Base-by-base conservation (phyloP, 1,140 invertebrate genomes). In the Drosophila dunni region DNA sequence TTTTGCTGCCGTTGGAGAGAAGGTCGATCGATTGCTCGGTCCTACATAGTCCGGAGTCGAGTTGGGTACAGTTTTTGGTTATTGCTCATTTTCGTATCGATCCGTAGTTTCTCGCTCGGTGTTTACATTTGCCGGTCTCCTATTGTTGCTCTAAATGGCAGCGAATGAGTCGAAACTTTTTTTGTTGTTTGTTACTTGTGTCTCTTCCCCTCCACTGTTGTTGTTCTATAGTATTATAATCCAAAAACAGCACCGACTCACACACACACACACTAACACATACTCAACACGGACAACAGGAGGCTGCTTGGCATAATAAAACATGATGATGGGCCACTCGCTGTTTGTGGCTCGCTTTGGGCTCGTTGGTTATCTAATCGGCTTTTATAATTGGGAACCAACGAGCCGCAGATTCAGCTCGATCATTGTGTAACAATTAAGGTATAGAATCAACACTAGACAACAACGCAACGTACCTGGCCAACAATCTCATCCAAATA, bases 141-240 rank as follows among this genome's bases (percentile, higher is more conserved):
- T 88, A 86, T 86, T 86, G 83, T 86, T 86, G 82, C 82, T 86
- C 83, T 86, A 86, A 86, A 88, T 86, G 82, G 82, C 82, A 86
- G 78, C 83, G 82, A 86, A 88, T 86, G 82, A 86, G 84, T 86
- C 76, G 83, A 79, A 82, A 71, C 71, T 83, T 86, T 86, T 72
- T 20, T 17, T 51, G 24, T 29, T 29, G 24, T 29, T 29, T 29
- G 2, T 29, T 29, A 29, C 24, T 29, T 29, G 24, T 29, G 24
- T 29, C 24, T 44, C 10, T 34, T 0, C 33, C 13, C 3, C 24
- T 24, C 33, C 33, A 46, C 1, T 13, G 38, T 3, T 58, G 50
- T 75, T 65, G 65, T 69, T 65, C 71, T 63, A 65, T 54, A 63
- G 78, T 61, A 74, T 69, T 74, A 75, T 68, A 74, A 80, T 79